phyloP scores from a whole-genome alignment of 2,888 invertebrate species.

The Synergus umbraculus region DNA sequence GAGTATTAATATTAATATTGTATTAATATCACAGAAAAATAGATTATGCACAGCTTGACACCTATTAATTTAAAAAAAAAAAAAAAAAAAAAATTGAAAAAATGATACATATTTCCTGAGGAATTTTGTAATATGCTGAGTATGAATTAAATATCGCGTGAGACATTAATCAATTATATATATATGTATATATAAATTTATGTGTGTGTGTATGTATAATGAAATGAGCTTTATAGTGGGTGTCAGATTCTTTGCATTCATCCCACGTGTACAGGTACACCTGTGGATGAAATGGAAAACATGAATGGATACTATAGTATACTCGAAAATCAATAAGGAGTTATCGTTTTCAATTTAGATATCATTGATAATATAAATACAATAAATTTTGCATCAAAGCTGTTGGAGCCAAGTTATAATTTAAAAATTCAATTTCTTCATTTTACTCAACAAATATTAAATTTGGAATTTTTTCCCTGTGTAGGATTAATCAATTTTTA shows the following conservation, averaged over 20 bases:
- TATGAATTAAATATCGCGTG: neutral
- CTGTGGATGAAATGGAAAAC: slow-evolving; percentile 25
- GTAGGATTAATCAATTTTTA: too few relatives aligned
- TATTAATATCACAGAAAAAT: too few relatives aligned
- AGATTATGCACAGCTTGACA: too few relatives aligned
- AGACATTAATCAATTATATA: neutral
- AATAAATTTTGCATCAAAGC: neutral
- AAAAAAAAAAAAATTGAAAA: neutral
- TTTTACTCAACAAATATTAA: too few relatives aligned
- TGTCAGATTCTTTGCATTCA: slow-evolving; percentile 10
- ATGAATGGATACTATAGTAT: slow-evolving; percentile 15
- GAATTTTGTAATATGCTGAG: slow-evolving; percentile 1
- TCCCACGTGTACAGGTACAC: slow-evolving; percentile 10
- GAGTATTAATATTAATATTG: too few relatives aligned
- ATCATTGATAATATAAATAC: neutral
- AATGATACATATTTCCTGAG: neutral
- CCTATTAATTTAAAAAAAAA: neutral
- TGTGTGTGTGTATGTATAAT: neutral
- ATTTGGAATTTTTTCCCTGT: too few relatives aligned
- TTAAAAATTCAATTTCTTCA: too few relatives aligned
- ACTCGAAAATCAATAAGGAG: neutral
- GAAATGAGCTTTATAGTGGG: neutral
- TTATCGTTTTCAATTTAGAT: slow-evolving; percentile 15
- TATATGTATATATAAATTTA: neutral
- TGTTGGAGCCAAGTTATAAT: too few relatives aligned